Percentiles rank a stretch among this genome's conserved stretches.
phyloP scores from a whole-genome alignment of 2,888 invertebrate genomes.

The Drosophila nigritarsus region DNA sequence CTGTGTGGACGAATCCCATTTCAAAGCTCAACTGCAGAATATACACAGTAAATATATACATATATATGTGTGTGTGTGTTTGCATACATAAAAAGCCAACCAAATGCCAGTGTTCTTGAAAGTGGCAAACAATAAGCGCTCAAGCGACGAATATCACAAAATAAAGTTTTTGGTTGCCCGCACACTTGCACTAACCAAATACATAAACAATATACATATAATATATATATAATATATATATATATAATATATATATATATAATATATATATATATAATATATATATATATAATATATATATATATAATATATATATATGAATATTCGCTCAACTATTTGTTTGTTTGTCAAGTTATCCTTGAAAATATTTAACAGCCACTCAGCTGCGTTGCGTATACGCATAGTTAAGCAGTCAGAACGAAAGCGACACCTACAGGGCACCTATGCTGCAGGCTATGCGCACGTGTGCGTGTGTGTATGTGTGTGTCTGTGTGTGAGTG shows the following conservation, averaged over 20 bases:
- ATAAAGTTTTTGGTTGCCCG: constrained; percentile 64
- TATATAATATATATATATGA: background rate
- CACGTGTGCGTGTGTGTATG: constrained; percentile 5
- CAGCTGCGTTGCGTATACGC: constrained; percentile 76
- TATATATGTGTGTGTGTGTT: background rate
- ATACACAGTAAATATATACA: background rate
- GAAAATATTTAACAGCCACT: constrained; percentile 79
- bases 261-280: background rate
- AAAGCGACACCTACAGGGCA: constrained; percentile 71
- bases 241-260: background rate
- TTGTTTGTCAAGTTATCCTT: constrained; percentile 73
- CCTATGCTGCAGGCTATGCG: constrained; percentile 35
- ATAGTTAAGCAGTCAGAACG: constrained; percentile 71
- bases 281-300: background rate
- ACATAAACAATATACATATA: background rate
- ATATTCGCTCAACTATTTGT: constrained; percentile 48
- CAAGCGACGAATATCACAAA: constrained; percentile 55
- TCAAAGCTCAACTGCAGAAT: constrained; percentile 62
- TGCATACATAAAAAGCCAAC: constrained; percentile 27
- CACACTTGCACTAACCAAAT: constrained; percentile 7
- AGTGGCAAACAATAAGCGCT: constrained; percentile 62
- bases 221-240: background rate
- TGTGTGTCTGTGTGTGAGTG: constrained; percentile 6
- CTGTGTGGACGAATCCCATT: constrained; percentile 53
- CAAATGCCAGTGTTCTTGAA: constrained; percentile 61